A percentile compares a stretch with the other conserved stretches of the same genome.
Evolutionary conservation across 2,113 vertebrate species (phyloP).

Genomic region (Scatophagus argus): DNA sequence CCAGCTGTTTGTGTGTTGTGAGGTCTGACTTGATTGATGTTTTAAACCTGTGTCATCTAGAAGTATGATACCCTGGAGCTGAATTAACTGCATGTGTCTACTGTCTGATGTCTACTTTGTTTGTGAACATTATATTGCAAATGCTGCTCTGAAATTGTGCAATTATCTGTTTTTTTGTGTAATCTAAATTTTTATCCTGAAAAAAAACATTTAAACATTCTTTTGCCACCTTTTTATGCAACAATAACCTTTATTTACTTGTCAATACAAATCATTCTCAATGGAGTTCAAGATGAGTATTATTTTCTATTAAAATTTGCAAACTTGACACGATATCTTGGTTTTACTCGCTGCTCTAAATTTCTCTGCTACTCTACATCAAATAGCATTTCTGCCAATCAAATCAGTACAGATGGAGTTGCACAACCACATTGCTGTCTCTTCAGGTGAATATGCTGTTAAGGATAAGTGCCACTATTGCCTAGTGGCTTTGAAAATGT

Average conservation of each 20-base stretch:
- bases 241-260: background rate
- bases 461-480: background rate
- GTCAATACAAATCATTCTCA: background rate
- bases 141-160: conserved; percentile 13
- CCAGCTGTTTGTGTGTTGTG: background rate
- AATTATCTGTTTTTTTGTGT: background rate
- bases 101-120: background rate
- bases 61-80: background rate
- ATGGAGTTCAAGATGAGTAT: background rate
- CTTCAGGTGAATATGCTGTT: background rate
- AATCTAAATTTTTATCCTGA: background rate
- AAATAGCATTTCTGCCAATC: background rate
- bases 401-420: background rate
- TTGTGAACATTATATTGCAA: background rate
- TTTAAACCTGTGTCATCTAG: background rate
- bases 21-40: background rate
- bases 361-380: background rate
- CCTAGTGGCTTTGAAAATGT: background rate
- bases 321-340: background rate
- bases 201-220: conserved; percentile 43
- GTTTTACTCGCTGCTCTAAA: too few species aligned
- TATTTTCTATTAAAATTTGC: background rate
- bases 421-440: background rate
- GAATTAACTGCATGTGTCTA: background rate
- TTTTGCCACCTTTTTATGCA: background rate